Evolutionary conservation across 2,888 invertebrate species (phyloP).

Genomic region (Synanthedon formicaeformis): DNA sequence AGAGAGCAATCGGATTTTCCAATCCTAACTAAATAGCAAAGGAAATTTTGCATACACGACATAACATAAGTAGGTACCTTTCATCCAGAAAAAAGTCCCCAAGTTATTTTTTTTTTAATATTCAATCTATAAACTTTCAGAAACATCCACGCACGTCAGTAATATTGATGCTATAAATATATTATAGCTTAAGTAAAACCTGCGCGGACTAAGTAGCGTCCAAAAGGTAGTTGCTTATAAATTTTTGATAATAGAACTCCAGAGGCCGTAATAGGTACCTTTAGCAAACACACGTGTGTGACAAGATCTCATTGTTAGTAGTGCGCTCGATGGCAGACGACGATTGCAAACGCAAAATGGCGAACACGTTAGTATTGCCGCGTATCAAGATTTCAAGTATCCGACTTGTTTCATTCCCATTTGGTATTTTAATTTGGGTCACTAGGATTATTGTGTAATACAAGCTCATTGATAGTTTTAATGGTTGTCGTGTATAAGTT

Average conservation of each 20-base stretch:
- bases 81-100: no score
- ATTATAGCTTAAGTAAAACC: no score
- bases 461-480: neutral
- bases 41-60: no score
- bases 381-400: constrained; percentile 18
- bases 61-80: no score
- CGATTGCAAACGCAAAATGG: constrained; percentile 33
- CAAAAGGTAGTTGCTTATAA: neutral
- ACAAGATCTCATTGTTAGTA: constrained; percentile 58
- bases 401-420: constrained; percentile 13
- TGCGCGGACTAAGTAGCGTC: no score
- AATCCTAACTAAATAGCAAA: no score
- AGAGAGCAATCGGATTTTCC: no score
- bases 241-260: neutral
- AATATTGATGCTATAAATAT: no score
- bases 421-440: constrained; percentile 13
- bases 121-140: no score
- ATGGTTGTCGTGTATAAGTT: neutral
- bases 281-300: constrained; percentile 44
- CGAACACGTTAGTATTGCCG: constrained; percentile 26
- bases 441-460: neutral
- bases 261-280: constrained; percentile 5
- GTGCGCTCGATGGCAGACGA: constrained; percentile 24
- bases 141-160: no score
- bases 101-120: no score